Conservation (phyloP, 2,888 invertebrate species). For the Brenthis hecate region DNA sequence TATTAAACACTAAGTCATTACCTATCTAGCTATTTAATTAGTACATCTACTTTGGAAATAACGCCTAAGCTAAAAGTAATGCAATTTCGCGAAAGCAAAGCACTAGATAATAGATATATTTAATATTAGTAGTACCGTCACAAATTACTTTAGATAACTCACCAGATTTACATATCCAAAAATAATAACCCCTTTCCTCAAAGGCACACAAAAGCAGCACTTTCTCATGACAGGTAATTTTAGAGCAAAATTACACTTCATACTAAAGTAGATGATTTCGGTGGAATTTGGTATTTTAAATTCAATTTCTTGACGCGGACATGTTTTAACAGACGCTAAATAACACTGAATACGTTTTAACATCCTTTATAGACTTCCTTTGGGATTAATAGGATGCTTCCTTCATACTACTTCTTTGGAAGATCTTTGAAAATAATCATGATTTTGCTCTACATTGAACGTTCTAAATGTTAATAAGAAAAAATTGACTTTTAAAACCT, state of each 20-base stretch:
- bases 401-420: neutral
- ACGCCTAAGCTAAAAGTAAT: too few species aligned
- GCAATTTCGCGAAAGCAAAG: too few species aligned
- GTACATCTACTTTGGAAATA: too few species aligned
- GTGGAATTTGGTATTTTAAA: neutral
- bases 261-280: slow-evolving; percentile 23
- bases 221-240: slow-evolving; percentile 53
- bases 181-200: slow-evolving; percentile 60
- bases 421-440: neutral
- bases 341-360: slow-evolving; percentile 7
- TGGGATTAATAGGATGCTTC: slow-evolving; percentile 17
- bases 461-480: neutral
- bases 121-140: too few species aligned
- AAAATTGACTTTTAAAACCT: neutral
- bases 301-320: neutral
- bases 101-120: too few species aligned
- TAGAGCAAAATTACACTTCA: slow-evolving; percentile 53
- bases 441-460: slow-evolving; percentile 2
- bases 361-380: slow-evolving; percentile 9
- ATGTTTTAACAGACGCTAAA: neutral
- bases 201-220: slow-evolving; percentile 66
- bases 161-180: slow-evolving; percentile 68
- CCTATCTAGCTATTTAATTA: too few species aligned
- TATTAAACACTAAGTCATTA: too few species aligned
- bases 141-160: slow-evolving; percentile 42